Evolutionary conservation across 2,797 vertebrate species (phyloP), one percentile per base, ranked within the genome.

Genomic region (Hipposideros larvatus): DNA sequence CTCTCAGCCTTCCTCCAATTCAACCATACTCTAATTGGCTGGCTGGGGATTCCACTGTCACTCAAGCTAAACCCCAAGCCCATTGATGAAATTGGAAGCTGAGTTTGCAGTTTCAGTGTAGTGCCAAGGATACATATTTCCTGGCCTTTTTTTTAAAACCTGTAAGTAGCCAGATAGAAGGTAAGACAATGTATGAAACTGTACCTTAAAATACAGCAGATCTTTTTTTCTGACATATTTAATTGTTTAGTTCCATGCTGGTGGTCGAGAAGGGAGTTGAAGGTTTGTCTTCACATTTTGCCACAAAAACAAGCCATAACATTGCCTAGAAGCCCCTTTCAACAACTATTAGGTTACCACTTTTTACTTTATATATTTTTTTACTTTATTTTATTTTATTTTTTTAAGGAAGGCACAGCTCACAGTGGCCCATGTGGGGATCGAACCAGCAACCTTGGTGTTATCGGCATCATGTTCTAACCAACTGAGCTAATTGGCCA

Each of bases 11-110:
- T 93, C 77, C 77, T 96, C 65, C 91, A 91, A 66, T 86, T 96
- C 84, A 68, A 31, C 96, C 46, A 63, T 14, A 43, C 84, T 93
- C 93, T 97, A 97, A 98, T 97, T 98, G 97, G 95, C 87, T 97
- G 96, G 84, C 87, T 87, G 90, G 96, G 96, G 97, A 97, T 96
- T 97, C 96, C 94, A 90, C 94, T 97, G 97, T 97, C 97, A 97
- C 96, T 97, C 96, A 97, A 90, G 68, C 82, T 97, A 97, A 97
- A 94, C 77, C 93, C 87, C 73, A 94, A 59, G 87, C 75, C 97
- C 96, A 96, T 15, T 96, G 97, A 95, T 80, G 85, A 93, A 97
- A 94, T n/a, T 95, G 94, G 87, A 97, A 96, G 93, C 97, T 96
- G 96, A 97, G 84, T 94, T 96, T 97, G 94, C 96, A 96, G 77